Evolutionary conservation across 1,140 invertebrate species (phyloP), one percentile per base, ranked within the genome.

Genomic region (Caenorhabditis inopinata): DNA sequence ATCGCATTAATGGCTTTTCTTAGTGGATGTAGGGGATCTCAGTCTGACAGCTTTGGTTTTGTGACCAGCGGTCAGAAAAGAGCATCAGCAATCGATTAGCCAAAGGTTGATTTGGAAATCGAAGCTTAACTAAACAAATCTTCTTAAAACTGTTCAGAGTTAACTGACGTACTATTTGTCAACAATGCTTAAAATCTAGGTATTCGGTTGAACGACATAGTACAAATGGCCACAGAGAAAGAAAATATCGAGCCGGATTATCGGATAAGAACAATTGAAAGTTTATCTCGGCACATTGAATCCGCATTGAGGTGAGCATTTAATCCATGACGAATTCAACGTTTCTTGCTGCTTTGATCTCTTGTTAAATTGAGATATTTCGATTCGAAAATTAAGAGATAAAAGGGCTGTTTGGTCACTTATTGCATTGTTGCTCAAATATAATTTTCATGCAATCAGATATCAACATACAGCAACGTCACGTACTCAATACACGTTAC

Each of bases 151-250:
- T n/a, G n/a, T n/a, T n/a, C n/a, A n/a, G n/a, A n/a, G n/a, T n/a
- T n/a, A n/a, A n/a, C n/a, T n/a, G n/a, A n/a, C n/a, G n/a, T n/a
- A n/a, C n/a, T n/a, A n/a, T n/a, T n/a, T n/a, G n/a, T n/a, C n/a
- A n/a, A n/a, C n/a, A n/a, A n/a, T n/a, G n/a, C n/a, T n/a, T n/a
- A n/a, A n/a, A n/a, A 32, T 82, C 48, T 48, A 88, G 86, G 86
- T 47, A 89, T 88, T 73, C 87, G 87, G 25, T 68, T 88, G 45
- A 88, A 88, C 35, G 87, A 88, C 75, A 88, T 88, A 75, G 87
- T 88, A 9, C 87, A 89, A 78, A 87, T 89, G 86, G 87, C 87
- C 27, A 88, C 87, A 12, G 87, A 88, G 74, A 89, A 89, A 76
- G 87, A 88, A 76, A 88, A 88, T 46, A 88, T 88, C 32, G 87